These are phyloP conservation scores for Hydra vulgaris DNA, from an alignment of 30 jellyfish, hydroid and myxozoan genomes.

Conservation along the genomic window DNA sequence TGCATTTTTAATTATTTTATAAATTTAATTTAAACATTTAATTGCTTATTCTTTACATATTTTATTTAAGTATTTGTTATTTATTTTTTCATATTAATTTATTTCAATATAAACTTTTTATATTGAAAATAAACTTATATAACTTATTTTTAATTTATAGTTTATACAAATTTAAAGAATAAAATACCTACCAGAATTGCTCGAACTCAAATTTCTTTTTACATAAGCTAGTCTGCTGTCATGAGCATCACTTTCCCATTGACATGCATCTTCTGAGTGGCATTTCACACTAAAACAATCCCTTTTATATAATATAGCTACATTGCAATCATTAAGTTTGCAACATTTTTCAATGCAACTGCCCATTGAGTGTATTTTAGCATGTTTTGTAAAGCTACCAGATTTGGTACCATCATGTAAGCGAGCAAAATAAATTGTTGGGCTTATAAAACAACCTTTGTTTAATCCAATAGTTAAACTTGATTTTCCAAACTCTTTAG, in stretches of 20 bases:
- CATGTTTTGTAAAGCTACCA: constrained; percentile 35
- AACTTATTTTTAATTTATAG: no score
- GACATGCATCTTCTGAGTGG: constrained; percentile 47
- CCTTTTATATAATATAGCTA: constrained; percentile 44
- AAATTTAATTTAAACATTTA: no score
- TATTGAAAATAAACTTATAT: no score
- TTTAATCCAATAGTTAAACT: background rate
- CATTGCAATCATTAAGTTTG: constrained; percentile 39
- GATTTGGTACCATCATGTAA: constrained; percentile 39
- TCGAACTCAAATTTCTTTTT: background rate
- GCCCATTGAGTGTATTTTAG: constrained; percentile 40
- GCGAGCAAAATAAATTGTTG: constrained; percentile 34
- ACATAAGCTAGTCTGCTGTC: background rate
- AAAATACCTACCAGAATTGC: background rate
- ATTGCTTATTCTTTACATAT: no score
- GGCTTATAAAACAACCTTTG: constrained; percentile 28
- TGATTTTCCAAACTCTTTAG: background rate
- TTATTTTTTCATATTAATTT: no score
- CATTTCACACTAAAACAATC: constrained; percentile 59
- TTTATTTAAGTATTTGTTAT: no score
- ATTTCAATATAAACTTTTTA: no score
- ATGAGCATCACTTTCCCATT: constrained; percentile 38
- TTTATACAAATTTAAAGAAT: no score
- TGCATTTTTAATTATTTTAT: no score
- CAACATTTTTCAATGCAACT: constrained; percentile 58